Percentiles rank a stretch among this genome's conserved stretches.
phyloP scores from a whole-genome alignment of 2,888 invertebrate genomes.

The Sarcophaga rosellei region DNA sequence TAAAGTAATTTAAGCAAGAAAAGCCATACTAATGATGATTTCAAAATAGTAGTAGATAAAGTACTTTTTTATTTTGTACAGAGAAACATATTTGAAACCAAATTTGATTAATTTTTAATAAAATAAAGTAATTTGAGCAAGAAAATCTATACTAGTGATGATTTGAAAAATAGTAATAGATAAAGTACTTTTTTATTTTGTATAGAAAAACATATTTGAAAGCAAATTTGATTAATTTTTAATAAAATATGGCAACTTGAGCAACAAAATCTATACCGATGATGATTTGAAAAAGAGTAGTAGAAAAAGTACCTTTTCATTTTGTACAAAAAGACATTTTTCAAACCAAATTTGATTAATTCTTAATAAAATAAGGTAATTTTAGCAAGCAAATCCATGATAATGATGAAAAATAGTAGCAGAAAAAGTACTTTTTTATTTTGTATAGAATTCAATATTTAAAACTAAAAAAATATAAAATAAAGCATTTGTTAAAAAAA shows the following conservation, averaged over 20 bases:
- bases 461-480: too few species aligned
- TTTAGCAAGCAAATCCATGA: neutral
- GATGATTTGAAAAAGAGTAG: neutral
- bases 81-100: neutral
- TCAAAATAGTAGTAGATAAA: too few species aligned
- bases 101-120: neutral
- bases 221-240: neutral
- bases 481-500: too few species aligned
- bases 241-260: neutral
- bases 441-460: too few species aligned
- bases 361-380: neutral
- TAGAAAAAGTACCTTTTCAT: neutral
- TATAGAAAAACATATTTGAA: neutral
- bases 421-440: neutral
- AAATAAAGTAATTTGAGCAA: neutral
- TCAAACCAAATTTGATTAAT: neutral
- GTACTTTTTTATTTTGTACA: too few species aligned
- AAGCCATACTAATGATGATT: too few species aligned
- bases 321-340: neutral
- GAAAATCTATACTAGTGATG: neutral
- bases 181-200: neutral
- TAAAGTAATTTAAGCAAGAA: too few species aligned
- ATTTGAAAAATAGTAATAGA: conserved; percentile 2
- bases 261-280: neutral
- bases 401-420: conserved; percentile 1